Evolutionary conservation across 2,113 vertebrate genomes (phyloP), one percentile per base, ranked within the genome.

Genomic region (Pangasianodon gigas): DNA sequence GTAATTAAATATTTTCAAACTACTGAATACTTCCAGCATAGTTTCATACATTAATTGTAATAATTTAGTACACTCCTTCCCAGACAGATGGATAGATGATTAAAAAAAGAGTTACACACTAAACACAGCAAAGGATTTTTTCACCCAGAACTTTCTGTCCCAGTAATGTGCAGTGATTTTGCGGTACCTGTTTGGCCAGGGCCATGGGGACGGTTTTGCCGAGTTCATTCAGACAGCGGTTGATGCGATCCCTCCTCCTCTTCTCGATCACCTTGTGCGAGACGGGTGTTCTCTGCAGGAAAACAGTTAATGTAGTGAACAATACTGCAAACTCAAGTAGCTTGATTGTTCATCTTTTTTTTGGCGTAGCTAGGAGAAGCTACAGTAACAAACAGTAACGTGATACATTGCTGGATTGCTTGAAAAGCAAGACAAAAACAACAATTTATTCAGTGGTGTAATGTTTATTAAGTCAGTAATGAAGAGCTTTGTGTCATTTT

Each of bases 251-350:
- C 86, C 98, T 95, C 88, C 98, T 96, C 87, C 98, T 94, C 91
- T 99, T 99, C 94, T 99, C 98, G 29, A 99, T 99, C 84, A 99
- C 98, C 94, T 99, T 99, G 94, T 99, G 98, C 67, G 98, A 99
- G 80, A 99, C 97, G 0, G 98, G 98, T 52, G 97, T 97, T 95
- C 96, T 97, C 98, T 99, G 96, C 80, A 26, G 51, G n/a, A 46
- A 88, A 79, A 69, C 37, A n/a, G n/a, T 4, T 21, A 51, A 77
- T 6, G 44, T 32, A 67, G 51, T 62, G 58, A 74, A 51, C 32
- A 32, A 56, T 21, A 82, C n/a, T 5, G n/a, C 77, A 13, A 80
- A 80, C 79, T 29, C 19, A 24, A 44, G 7, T 10, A 14, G 24
- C 6, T 14, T 13, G 19, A 44, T 24, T 24, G 2, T 46, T n/a